These are phyloP conservation scores for Sussaba pulchella DNA, from an alignment of 2,888 invertebrate species.

Conservation along the genomic window DNA sequence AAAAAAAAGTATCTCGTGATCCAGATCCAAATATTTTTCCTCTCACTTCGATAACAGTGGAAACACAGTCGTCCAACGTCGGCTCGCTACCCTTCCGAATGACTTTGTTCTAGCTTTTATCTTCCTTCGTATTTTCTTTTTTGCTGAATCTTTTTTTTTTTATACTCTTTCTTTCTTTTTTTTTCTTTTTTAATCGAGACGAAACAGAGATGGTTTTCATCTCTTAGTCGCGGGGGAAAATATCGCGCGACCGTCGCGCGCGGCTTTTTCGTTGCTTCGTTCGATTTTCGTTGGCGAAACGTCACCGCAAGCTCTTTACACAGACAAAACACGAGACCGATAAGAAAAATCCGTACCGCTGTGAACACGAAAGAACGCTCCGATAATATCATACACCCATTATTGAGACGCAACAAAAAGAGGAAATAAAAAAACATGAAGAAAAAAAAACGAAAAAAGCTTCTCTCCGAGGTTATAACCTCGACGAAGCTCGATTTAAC, in stretches of 20 bases:
- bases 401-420: constrained; percentile 3
- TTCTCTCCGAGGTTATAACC: too few species aligned
- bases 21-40: constrained; percentile 35
- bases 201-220: constrained; percentile 41
- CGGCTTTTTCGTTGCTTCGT: constrained; percentile 39
- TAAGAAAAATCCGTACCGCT: background rate
- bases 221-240: constrained; percentile 35
- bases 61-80: constrained; percentile 40
- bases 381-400: constrained; percentile 37
- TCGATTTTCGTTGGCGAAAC: constrained; percentile 51
- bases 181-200: constrained; percentile 41
- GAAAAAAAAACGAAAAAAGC: background rate
- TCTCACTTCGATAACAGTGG: constrained; percentile 52
- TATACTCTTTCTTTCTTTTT: constrained; percentile 25
- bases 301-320: background rate
- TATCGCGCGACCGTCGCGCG: constrained; percentile 27
- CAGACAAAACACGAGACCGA: background rate
- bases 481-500: constrained; percentile 12
- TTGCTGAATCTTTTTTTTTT: background rate
- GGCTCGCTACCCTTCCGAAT: background rate
- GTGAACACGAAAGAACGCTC: constrained; percentile 7
- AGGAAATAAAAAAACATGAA: too few species aligned
- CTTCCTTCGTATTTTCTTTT: too few species aligned
- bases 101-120: constrained; percentile 38
- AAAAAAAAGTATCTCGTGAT: constrained; percentile 44